Conservation (phyloP, 1,140 invertebrate genomes). For the Euglossa dilemma region DNA sequence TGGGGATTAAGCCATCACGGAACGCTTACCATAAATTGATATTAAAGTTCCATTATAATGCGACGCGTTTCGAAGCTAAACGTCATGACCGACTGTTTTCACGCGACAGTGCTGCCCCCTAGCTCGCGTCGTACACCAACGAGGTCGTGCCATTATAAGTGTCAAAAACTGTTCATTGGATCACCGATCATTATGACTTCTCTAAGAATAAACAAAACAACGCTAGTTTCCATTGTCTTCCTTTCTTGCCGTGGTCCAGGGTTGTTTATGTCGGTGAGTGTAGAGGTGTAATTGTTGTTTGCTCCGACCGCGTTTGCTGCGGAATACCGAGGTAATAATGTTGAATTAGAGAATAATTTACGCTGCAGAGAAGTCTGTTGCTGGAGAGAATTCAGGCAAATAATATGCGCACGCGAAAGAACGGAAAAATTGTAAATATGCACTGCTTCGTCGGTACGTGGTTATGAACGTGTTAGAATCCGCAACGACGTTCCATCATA, state of each 20-base stretch:
- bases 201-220: too few relatives aligned
- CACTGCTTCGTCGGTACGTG: background rate
- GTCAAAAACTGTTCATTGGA: background rate
- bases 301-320: background rate
- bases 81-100: constrained; percentile 37
- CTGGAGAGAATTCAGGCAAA: background rate
- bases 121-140: background rate
- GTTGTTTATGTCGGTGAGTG: too few relatives aligned
- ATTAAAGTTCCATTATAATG: constrained; percentile 64
- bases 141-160: background rate
- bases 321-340: background rate
- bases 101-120: background rate
- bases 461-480: background rate
- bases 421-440: background rate
- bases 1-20: constrained; percentile 61
- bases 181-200: background rate
- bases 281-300: too few relatives aligned
- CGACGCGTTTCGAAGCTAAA: constrained; percentile 37
- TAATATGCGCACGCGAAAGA: background rate
- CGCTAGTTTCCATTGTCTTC: too few relatives aligned
- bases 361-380: too few relatives aligned
- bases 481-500: background rate
- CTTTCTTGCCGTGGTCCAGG: too few relatives aligned
- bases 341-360: background rate
- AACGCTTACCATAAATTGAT: constrained; percentile 66